These are phyloP conservation scores for Propithecus perrieri DNA, from an alignment of 2,797 vertebrate species.

Conservation along the genomic window DNA sequence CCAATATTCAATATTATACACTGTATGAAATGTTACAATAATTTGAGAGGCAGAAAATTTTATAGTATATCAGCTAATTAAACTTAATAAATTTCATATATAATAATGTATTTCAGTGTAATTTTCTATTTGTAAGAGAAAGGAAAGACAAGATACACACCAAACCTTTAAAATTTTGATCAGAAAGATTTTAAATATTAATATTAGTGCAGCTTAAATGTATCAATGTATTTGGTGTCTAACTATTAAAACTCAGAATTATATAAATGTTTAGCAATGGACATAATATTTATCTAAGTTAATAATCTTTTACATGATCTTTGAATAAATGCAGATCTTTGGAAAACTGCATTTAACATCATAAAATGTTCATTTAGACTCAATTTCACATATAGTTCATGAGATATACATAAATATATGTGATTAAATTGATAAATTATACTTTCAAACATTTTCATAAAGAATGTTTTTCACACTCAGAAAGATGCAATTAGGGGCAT, in stretches of 20 bases:
- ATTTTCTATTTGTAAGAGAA: conserved; percentile 40
- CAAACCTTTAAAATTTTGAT: conserved; percentile 11
- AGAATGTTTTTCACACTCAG: conserved; percentile 26
- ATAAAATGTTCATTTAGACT: conserved; percentile 70
- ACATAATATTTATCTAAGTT: conserved; percentile 54
- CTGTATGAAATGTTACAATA: not conserved
- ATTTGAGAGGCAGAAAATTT: conserved; percentile 30
- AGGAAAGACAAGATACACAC: not conserved
- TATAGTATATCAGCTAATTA: not conserved
- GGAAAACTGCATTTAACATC: conserved; percentile 54
- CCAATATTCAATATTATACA: conserved; percentile 30
- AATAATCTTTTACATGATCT: conserved; percentile 52
- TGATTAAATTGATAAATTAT: conserved; percentile 63
- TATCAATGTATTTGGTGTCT: not conserved
- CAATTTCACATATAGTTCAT: conserved; percentile 61
- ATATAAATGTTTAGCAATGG: conserved; percentile 60
- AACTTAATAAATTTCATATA: not conserved
- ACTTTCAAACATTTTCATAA: conserved; percentile 50
- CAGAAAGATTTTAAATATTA: not conserved
- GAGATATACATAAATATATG: conserved; percentile 53
- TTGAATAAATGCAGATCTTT: conserved; percentile 64
- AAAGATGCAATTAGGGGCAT: conserved; percentile 21
- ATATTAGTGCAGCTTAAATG: not conserved
- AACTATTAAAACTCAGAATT: conserved; percentile 50
- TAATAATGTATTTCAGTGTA: conserved; percentile 16